Evolutionary conservation across 1,140 invertebrate genomes (phyloP).

Genomic region (Drosophila virilis): DNA sequence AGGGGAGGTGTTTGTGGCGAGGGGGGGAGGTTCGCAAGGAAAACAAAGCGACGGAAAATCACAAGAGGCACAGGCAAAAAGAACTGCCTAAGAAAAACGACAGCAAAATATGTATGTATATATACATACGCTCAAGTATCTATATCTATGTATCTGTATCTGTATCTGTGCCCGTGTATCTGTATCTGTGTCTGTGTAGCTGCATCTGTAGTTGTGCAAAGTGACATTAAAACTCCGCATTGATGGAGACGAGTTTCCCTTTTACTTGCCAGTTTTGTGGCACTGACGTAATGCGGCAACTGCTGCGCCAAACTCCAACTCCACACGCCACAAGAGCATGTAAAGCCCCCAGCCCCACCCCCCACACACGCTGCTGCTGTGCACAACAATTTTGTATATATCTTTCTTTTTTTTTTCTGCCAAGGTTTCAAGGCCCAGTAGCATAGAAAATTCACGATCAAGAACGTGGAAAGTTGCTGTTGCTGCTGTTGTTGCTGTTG

Average conservation of each 20-base stretch:
- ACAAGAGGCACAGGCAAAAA: conserved; percentile 43
- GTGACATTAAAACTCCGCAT: conserved; percentile 52
- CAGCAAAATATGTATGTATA: conserved; percentile 24
- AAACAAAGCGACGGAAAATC: conserved; percentile 62
- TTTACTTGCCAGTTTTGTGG: conserved; percentile 59
- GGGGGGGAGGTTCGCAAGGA: not conserved
- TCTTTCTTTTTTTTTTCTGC: too few relatives aligned
- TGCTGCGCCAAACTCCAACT: conserved; percentile 58
- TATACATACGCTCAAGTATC: conserved; percentile 10
- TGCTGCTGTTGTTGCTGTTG: conserved; percentile 18
- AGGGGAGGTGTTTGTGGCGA: not conserved
- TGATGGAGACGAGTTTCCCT: conserved; percentile 65
- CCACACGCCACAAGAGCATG: not conserved
- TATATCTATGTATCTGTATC: conserved; percentile 26
- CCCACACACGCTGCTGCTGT: not conserved
- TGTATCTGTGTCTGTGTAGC: conserved; percentile 3
- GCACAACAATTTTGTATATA: conserved; percentile 20
- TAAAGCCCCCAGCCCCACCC: not conserved
- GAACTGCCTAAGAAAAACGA: conserved; percentile 60
- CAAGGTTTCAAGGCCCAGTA: conserved; percentile 83
- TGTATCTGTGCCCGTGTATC: conserved; percentile 16
- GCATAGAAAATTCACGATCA: conserved; percentile 84
- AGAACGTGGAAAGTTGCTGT: conserved; percentile 80
- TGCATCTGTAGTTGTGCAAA: conserved; percentile 10
- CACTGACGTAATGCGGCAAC: conserved; percentile 80